A percentile compares a stretch with the other conserved stretches of the same genome.
phyloP scores from a whole-genome alignment of 2,113 vertebrate species.

The Dromaius novaehollandiae region DNA sequence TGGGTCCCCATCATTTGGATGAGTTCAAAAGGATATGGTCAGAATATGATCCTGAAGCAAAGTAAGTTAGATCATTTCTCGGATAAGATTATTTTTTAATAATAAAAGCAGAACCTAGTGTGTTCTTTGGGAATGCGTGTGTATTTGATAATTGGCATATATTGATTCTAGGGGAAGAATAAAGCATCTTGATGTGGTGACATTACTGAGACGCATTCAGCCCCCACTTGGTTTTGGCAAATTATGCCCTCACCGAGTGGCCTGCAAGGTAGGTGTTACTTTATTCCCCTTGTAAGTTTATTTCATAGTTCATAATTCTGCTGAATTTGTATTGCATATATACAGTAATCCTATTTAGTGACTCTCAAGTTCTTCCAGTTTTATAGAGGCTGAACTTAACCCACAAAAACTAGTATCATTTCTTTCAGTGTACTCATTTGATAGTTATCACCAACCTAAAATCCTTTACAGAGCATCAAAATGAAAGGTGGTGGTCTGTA shows the following conservation, averaged over 20 bases:
- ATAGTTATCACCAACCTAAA: background rate
- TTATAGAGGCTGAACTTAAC: background rate
- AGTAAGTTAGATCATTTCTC: conserved; percentile 81
- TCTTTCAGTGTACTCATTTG: background rate
- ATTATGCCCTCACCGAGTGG: conserved; percentile 96
- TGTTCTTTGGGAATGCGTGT: background rate
- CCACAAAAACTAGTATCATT: background rate
- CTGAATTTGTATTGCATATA: background rate
- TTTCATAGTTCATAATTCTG: background rate
- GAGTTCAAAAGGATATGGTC: conserved; percentile 99
- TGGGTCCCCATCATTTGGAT: conserved; percentile 97
- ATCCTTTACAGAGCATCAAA: background rate
- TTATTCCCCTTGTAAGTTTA: background rate
- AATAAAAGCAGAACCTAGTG: background rate
- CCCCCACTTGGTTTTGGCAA: conserved; percentile 97
- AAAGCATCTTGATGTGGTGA: conserved; percentile 97
- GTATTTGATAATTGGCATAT: background rate
- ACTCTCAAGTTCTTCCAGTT: background rate
- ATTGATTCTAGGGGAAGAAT: conserved; percentile 88
- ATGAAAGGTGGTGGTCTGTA: background rate
- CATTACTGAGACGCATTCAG: conserved; percentile 93
- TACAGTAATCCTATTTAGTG: background rate
- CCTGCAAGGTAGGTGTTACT: conserved; percentile 88
- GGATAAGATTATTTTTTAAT: background rate
- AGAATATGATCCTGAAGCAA: conserved; percentile 98